Evolutionary conservation across 2,888 invertebrate species (phyloP), one percentile per base, ranked within the genome.

Genomic region (Agrotis segetum): DNA sequence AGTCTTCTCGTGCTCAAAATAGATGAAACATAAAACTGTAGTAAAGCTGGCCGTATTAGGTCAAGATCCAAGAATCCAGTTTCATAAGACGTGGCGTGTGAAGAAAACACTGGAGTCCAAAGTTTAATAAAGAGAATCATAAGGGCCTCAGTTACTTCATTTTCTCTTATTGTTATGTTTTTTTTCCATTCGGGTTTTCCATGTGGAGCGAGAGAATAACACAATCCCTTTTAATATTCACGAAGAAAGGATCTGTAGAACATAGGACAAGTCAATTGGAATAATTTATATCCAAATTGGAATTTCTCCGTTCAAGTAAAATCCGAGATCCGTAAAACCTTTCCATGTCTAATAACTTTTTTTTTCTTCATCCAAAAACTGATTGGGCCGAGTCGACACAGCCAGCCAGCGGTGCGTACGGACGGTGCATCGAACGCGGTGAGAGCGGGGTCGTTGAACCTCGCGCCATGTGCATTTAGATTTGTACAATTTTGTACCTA

Each of bases 371-470:
- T 80, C 83, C 82, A 84, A 86, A 86, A 84, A 75, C 79, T 81
- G 81, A 81, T 85, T 85, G 81, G 82, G 78, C 67, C 60, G 76
- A 77, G 64, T 79, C 85, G 83, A 84, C 84, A 85, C 84, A 85
- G 83, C 84, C 80, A 79, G 82, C 85, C 80, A 79, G 82, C 85
- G 86, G 85, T 85, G 86, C 68, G 76, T 67, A 67, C 76, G 58
- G 76, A 53, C 94, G 93, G 95, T 95, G 95, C 95, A 95, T 94
- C 95, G 96, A 94, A 94, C 95, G 94, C 93, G 90, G 95, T 92
- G 95, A 95, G 95, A 95, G 95, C 92, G 92, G 88, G 96, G 94
- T 93, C 95, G 87, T 87, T 89, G 95, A 94, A 92, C 95, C 89
- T 87, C 84, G 84, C 88, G 91, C 93, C 94, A 93, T 94, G 93